phyloP scores from a whole-genome alignment of 2,113 vertebrate genomes.

The Silurus asotus region DNA sequence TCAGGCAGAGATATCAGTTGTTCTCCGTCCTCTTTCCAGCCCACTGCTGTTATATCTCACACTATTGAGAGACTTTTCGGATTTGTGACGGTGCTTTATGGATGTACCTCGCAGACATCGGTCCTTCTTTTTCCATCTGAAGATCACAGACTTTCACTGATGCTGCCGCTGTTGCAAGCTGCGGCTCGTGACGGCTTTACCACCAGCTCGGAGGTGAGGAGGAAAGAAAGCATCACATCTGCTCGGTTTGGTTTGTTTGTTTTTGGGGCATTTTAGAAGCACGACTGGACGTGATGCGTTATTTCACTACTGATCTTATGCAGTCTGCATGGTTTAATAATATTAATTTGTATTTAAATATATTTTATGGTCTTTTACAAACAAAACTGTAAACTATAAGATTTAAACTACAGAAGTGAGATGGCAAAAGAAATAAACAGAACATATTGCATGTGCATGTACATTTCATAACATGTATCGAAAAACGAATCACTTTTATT shows the following conservation, averaged over 20 bases:
- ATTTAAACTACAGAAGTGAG: not conserved
- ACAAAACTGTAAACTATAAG: not conserved
- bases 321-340: not conserved
- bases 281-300: not conserved
- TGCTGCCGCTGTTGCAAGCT: slow-evolving; percentile 32
- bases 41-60: not conserved
- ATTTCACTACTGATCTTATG: not conserved
- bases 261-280: not conserved
- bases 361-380: too few species aligned
- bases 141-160: slow-evolving; percentile 46
- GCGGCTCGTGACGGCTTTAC: slow-evolving; percentile 25
- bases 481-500: too few species aligned
- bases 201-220: slow-evolving; percentile 39
- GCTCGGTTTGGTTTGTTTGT: not conserved
- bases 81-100: slow-evolving; percentile 3
- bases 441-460: not conserved
- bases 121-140: slow-evolving; percentile 37
- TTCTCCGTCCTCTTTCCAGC: not conserved
- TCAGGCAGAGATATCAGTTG: slow-evolving; percentile 10
- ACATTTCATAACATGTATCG: too few species aligned
- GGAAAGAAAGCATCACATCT: not conserved
- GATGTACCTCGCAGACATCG: slow-evolving; percentile 34
- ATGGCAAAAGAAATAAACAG: not conserved
- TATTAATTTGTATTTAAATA: not conserved
- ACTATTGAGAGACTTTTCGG: not conserved